Conservation (phyloP, 2,113 vertebrate species). For the Lepidothrix coronata region DNA sequence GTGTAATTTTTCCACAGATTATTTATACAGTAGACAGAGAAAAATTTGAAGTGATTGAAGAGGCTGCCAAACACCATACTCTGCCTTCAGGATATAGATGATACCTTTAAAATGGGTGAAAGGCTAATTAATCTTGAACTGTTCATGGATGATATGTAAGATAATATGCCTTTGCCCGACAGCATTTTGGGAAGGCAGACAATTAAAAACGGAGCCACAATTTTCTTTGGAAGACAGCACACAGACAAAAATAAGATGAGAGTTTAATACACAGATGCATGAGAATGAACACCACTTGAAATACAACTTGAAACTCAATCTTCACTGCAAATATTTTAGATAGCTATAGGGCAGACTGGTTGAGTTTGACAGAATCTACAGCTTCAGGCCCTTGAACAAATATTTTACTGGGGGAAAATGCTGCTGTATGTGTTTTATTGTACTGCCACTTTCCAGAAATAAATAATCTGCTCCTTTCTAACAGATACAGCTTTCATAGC, state of each 20-base stretch:
- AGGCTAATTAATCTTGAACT: slow-evolving; percentile 69
- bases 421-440: not conserved
- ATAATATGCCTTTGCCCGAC: slow-evolving; percentile 35
- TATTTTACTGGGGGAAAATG: not conserved
- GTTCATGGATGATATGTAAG: slow-evolving; percentile 23
- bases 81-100: slow-evolving; percentile 55
- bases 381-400: not conserved
- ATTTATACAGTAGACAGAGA: slow-evolving; percentile 48
- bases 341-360: not conserved
- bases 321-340: not conserved
- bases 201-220: not conserved
- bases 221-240: slow-evolving; percentile 31
- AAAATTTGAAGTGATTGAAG: slow-evolving; percentile 55
- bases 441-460: not conserved
- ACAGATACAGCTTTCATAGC: not conserved
- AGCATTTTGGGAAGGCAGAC: slow-evolving; percentile 16
- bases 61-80: slow-evolving; percentile 44
- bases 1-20: slow-evolving; percentile 31
- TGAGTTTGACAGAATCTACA: not conserved
- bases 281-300: not conserved
- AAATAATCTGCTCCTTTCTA: not conserved
- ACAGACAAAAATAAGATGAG: not conserved
- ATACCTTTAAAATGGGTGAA: slow-evolving; percentile 55
- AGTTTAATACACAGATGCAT: not conserved
- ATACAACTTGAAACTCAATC: slow-evolving; percentile 5